These are phyloP conservation scores for Pseudorectes ferrugineus DNA, from an alignment of 2,113 vertebrate genomes.

Conservation along the genomic window DNA sequence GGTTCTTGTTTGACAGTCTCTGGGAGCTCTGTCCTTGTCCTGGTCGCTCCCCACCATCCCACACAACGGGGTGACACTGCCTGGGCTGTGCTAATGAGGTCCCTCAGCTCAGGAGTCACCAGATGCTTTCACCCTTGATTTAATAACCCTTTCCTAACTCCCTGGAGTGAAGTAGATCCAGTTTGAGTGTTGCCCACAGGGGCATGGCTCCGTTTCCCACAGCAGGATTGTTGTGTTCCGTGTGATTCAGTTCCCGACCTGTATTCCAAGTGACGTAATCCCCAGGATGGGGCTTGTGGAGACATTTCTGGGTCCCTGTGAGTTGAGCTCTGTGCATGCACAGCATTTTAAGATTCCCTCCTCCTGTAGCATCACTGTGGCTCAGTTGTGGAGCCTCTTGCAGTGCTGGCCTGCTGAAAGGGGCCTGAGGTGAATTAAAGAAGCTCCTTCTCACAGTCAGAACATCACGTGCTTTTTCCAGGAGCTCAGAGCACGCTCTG, in stretches of 20 bases:
- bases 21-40: background rate
- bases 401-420: background rate
- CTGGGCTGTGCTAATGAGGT: background rate
- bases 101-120: background rate
- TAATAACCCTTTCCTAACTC: background rate
- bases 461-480: background rate
- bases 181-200: background rate
- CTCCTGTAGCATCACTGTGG: background rate
- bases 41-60: background rate
- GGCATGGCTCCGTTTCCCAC: background rate
- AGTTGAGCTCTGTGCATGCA: background rate
- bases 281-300: background rate
- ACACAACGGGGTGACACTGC: accelerated
- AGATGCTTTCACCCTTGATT: background rate
- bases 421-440: background rate
- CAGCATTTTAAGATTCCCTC: background rate
- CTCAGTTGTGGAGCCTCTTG: background rate
- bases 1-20: background rate
- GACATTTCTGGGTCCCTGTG: background rate
- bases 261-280: background rate
- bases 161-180: background rate
- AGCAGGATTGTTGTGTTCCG: background rate
- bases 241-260: slow-evolving; percentile 22
- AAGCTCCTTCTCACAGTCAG: background rate
- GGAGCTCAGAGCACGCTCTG: background rate